Evolutionary conservation across 2,113 vertebrate species (phyloP), one percentile per base, ranked within the genome.

Genomic region (Thunnus maccoyii): DNA sequence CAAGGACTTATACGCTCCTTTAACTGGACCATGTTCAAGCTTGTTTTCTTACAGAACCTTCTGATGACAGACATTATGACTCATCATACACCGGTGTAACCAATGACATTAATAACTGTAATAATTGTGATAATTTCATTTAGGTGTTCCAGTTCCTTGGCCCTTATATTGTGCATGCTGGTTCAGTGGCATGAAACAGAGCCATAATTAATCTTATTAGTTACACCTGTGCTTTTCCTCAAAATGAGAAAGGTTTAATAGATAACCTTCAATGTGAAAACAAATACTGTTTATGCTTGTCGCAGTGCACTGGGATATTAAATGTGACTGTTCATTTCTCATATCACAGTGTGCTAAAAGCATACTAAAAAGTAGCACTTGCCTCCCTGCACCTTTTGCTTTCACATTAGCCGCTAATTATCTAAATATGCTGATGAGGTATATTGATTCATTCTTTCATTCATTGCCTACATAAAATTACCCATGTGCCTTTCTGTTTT

Each of bases 401-500:
- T 73, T 20, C 73, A 52, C 32, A 65, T 25, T 3, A 60, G 18
- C 46, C 27, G 12, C 55, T 22, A 41, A 70, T 54, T 2, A 57
- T 15, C 27, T 44, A 2, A 72, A 20, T 16, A 13, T 20, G 18
- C 57, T 47, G 30, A 52, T 66, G 12, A 5, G 51, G 16, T 66
- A 61, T 60, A 64, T 62, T 76, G 70, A 72, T 30, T 71, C 68
- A 58, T 63, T 46, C n/a, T 27, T 74, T 41, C 36, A 41, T 78
- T 86, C 25, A 68, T 72, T 76, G 79, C 65, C 65, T 52, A 50
- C 58, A 76, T 47, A 20, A 76, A 73, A 69, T 48, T 51, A 27
- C 30, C 62, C 18, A 41, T 32, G 14, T 18, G 25, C 61, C 64
- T 25, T 36, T 30, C 27, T 30, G 22, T 30, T 4, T 30, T 58